Percentiles rank a stretch among this genome's conserved stretches.
phyloP scores from a whole-genome alignment of 2,888 invertebrate species.

The Branchellion lobata region DNA sequence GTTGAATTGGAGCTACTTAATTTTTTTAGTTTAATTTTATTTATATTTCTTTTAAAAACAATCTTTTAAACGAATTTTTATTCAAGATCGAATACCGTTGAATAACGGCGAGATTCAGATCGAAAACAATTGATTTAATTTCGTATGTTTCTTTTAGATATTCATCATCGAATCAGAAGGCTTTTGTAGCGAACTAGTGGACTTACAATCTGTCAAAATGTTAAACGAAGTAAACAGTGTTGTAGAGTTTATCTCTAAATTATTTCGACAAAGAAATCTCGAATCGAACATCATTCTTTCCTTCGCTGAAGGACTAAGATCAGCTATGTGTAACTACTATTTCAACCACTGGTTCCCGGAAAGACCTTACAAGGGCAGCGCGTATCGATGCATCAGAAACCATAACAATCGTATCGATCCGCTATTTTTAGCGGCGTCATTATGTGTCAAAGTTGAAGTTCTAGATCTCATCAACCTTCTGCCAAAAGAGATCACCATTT shows the following conservation, averaged over 20 bases:
- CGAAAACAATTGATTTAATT: slow-evolving; percentile 8
- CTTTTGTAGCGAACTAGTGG: no score
- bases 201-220: slow-evolving; percentile 52
- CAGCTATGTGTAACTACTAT: slow-evolving; percentile 63
- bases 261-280: slow-evolving; percentile 47
- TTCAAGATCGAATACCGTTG: slow-evolving; percentile 13
- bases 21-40: background rate
- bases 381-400: slow-evolving; percentile 73
- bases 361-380: slow-evolving; percentile 72
- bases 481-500: slow-evolving; percentile 74
- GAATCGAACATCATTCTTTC: slow-evolving; percentile 41
- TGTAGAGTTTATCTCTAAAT: slow-evolving; percentile 51
- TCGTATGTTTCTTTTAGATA: background rate
- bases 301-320: slow-evolving; percentile 48
- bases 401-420: slow-evolving; percentile 72
- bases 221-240: slow-evolving; percentile 57
- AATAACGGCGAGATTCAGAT: background rate
- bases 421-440: slow-evolving; percentile 70
- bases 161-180: no score
- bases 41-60: slow-evolving; percentile 5
- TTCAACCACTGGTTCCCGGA: slow-evolving; percentile 76
- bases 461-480: slow-evolving; percentile 67
- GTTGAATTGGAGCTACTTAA: no score
- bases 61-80: background rate
- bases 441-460: slow-evolving; percentile 67